These are phyloP conservation scores for Oostethus manadensis DNA, from an alignment of 2,113 vertebrate genomes.

Conservation along the genomic window DNA sequence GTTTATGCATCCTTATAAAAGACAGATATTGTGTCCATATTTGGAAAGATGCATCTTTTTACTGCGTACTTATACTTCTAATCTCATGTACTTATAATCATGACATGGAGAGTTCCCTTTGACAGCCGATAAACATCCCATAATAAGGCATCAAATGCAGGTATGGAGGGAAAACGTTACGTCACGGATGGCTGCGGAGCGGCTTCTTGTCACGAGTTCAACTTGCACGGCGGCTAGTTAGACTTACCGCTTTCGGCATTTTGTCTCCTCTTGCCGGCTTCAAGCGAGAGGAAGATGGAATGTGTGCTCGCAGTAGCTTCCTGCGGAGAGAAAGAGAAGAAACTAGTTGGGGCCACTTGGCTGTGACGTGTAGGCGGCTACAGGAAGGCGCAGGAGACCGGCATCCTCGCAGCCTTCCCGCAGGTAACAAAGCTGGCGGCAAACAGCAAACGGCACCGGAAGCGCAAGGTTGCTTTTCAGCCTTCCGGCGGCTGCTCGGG, in stretches of 20 bases:
- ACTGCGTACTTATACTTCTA: not conserved
- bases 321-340: conserved; percentile 59
- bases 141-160: not conserved
- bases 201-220: too few species aligned
- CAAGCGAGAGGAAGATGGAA: conserved; percentile 18
- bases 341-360: conserved; percentile 60
- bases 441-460: not conserved
- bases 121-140: not conserved
- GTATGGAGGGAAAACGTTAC: not conserved
- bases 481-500: too few species aligned
- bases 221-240: too few species aligned
- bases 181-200: too few species aligned
- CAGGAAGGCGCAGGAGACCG: too few species aligned
- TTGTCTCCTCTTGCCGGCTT: conserved; percentile 44
- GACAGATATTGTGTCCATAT: too few species aligned
- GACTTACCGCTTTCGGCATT: conserved; percentile 86
- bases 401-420: conserved; percentile 15
- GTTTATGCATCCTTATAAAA: too few species aligned
- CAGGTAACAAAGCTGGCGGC: not conserved
- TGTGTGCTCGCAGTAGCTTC: conserved; percentile 25
- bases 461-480: not conserved
- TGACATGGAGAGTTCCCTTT: too few species aligned
- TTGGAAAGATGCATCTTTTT: too few species aligned
- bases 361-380: conserved; percentile 46
- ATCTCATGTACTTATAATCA: too few species aligned